These are phyloP conservation scores for Mormyrops boulengeri DNA, from an alignment of 2,797 vertebrate genomes.

Conservation along the genomic window DNA sequence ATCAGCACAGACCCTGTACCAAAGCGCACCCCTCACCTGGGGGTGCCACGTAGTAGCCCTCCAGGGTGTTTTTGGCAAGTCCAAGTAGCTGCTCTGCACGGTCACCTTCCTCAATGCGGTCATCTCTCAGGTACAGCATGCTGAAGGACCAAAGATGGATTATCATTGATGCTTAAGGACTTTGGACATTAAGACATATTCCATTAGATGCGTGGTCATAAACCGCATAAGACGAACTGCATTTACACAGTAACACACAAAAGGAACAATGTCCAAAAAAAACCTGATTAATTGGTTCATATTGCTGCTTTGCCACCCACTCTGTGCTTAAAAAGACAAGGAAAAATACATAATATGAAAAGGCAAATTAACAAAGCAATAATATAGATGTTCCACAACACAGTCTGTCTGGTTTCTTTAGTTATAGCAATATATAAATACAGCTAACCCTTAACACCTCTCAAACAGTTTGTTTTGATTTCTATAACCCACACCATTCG, in stretches of 20 bases:
- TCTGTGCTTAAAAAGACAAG: background rate
- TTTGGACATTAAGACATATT: background rate
- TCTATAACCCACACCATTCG: background rate
- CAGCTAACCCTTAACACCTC: background rate
- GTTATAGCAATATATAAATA: background rate
- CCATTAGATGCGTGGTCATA: background rate
- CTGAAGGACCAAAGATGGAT: conserved; percentile 49
- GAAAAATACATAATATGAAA: background rate
- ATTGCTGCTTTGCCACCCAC: background rate
- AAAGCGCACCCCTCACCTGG: conserved; percentile 64
- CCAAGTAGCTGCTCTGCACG: conserved; percentile 70
- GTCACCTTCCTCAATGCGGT: conserved; percentile 68
- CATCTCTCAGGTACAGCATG: conserved; percentile 71
- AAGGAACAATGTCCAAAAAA: background rate
- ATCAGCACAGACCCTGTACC: background rate
- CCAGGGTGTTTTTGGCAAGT: conserved; percentile 69
- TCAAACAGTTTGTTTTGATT: background rate
- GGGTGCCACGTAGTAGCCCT: conserved; percentile 91
- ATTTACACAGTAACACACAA: background rate
- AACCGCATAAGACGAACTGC: background rate
- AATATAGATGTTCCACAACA: background rate
- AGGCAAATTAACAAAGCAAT: background rate
- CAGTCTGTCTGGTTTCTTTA: background rate
- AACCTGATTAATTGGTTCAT: background rate
- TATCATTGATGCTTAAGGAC: background rate